Conservation (phyloP, 2,888 invertebrate species). For the Mimas tiliae region DNA sequence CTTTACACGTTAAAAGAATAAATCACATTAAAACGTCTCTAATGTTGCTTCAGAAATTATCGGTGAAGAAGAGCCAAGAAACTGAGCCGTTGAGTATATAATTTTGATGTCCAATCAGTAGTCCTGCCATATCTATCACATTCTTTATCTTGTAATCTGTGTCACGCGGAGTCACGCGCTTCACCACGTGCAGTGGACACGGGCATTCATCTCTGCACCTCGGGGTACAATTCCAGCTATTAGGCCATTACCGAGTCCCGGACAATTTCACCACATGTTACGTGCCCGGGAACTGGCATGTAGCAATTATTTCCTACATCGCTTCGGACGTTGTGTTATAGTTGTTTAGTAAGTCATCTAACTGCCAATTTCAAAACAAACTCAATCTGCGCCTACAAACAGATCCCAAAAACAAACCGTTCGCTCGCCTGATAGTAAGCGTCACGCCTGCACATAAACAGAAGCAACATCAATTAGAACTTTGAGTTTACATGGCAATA, state of each 20-base stretch:
- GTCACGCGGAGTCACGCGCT: constrained; percentile 40
- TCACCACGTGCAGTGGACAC: constrained; percentile 34
- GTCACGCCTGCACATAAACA: too few relatives aligned
- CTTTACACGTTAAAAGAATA: too few relatives aligned
- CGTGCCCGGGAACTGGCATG: constrained; percentile 13
- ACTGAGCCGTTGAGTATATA: too few relatives aligned
- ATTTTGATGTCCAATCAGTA: neutral
- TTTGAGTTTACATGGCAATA: too few relatives aligned
- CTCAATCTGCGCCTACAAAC: too few relatives aligned
- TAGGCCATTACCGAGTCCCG: constrained; percentile 38
- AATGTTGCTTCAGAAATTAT: too few relatives aligned
- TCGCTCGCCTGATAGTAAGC: too few relatives aligned
- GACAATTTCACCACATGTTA: constrained; percentile 24
- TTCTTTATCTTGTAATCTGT: constrained; percentile 33
- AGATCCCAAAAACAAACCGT: too few relatives aligned
- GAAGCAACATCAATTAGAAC: too few relatives aligned
- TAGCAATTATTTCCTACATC: constrained; percentile 6
- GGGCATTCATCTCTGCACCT: constrained; percentile 44
- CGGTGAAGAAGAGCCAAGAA: too few relatives aligned
- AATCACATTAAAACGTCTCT: too few relatives aligned
- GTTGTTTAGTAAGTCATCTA: neutral
- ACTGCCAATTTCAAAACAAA: too few relatives aligned
- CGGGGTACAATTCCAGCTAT: constrained; percentile 36
- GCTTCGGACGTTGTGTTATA: neutral
- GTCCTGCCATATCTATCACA: constrained; percentile 12